Conservation (phyloP, 2,797 vertebrate genomes). For the Chrosomus eos region DNA sequence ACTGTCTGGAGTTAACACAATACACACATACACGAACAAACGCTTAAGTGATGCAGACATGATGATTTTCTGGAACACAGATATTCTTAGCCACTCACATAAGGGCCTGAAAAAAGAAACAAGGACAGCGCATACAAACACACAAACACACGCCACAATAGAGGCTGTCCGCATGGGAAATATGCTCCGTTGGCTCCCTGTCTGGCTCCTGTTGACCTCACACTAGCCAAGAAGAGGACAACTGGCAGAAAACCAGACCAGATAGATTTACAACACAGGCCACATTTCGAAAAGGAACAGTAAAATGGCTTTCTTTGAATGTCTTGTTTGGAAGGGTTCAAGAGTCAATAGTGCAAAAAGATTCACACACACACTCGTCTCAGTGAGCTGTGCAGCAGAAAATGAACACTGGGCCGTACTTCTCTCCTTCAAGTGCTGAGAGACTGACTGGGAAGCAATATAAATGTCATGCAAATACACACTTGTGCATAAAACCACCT, state of each 20-base stretch:
- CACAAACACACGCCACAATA: conserved; percentile 37
- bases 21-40: conserved; percentile 35
- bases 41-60: conserved; percentile 49
- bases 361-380: conserved; percentile 52
- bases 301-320: conserved; percentile 32
- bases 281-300: conserved; percentile 52
- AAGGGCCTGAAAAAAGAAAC: conserved; percentile 40
- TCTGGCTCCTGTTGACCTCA: conserved; percentile 52
- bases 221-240: conserved; percentile 48
- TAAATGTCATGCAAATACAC: conserved; percentile 59
- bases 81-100: conserved; percentile 15
- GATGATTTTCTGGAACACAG: conserved; percentile 17
- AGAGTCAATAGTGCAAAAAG: conserved; percentile 48
- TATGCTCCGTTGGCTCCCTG: conserved; percentile 58
- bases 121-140: conserved; percentile 63
- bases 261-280: conserved; percentile 63
- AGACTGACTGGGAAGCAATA: conserved; percentile 63
- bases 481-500: conserved; percentile 47
- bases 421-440: conserved; percentile 63
- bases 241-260: conserved; percentile 50
- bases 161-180: conserved; percentile 58
- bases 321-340: conserved; percentile 43
- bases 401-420: conserved; percentile 59
- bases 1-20: conserved; percentile 17
- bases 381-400: conserved; percentile 56